Evolutionary conservation across 2,113 vertebrate species (phyloP), one percentile per base, ranked within the genome.

Genomic region (Ptilorrhoa leucosticta): DNA sequence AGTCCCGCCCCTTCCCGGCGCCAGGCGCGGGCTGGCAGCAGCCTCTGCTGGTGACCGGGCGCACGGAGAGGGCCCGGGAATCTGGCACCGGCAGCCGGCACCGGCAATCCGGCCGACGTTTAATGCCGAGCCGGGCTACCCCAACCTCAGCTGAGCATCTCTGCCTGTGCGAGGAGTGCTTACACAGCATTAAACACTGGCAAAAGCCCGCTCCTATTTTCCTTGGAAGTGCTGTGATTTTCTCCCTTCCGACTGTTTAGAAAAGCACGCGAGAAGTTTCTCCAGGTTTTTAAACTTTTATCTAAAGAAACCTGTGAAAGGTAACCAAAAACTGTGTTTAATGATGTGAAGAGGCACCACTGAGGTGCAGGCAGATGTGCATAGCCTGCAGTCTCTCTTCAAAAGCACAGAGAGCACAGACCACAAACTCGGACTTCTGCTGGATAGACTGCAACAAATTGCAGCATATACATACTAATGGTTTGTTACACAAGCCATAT

Each of bases 31-130:
- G 85, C 83, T 83, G 93, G 82, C 93, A 96, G 94, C 96, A 96
- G 90, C 96, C 95, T 93, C 96, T 97, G 90, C 79, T 82, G 95
- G 96, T n/a, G 20, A 76, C 48, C 50, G 84, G 51, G 78, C 3
- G 90, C 90, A 87, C 14, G 63, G 47, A 57, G 63, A 22, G 39
- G 47, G 24, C 24, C 28, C 40, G 30, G 24, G 7, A 47, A 18
- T 4, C 15, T n/a, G 28, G 18, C 63, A 15, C 17, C 11, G 35
- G 33, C 18, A 8, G 4, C 11, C 27, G 21, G 13, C 17, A 3
- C 33, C 10, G 45, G 23, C 4, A 42, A 13, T 42, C 61, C 39
- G 15, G n/a, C 39, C 30, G n/a, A 6, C 9, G 10, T 6, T 20
- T 14, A 1, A 0, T 1, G 48, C 88, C 5, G 7, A 14, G 45